Conservation (phyloP, 2,888 invertebrate species). For the Myopa tessellatipennis region DNA sequence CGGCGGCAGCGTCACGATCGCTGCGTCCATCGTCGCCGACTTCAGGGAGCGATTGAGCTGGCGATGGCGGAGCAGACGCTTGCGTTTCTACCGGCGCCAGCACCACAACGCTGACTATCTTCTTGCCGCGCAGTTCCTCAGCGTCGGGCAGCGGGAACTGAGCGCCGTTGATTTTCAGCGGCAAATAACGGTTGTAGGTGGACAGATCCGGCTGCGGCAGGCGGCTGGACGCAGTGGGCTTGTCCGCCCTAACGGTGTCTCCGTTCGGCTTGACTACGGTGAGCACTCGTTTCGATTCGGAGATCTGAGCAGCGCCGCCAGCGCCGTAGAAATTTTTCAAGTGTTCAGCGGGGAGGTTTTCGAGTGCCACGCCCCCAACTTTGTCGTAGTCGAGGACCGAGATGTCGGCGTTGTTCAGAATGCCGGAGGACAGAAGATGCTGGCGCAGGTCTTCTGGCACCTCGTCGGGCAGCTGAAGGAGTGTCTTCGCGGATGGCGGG, state of each 20-base stretch:
- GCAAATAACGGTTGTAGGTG: constrained; percentile 87
- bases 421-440: constrained; percentile 85
- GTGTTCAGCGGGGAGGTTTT: constrained; percentile 86
- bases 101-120: constrained; percentile 86
- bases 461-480: constrained; percentile 81
- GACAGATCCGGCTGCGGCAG: constrained; percentile 73
- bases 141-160: constrained; percentile 87
- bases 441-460: constrained; percentile 88
- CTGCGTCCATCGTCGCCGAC: not conserved
- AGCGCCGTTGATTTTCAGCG: constrained; percentile 85
- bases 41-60: not conserved
- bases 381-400: constrained; percentile 89
- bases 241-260: constrained; percentile 70
- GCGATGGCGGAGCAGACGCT: constrained; percentile 46
- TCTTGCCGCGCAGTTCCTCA: constrained; percentile 79
- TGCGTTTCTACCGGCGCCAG: constrained; percentile 84
- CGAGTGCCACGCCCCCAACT: constrained; percentile 85
- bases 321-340: constrained; percentile 87
- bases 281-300: constrained; percentile 77
- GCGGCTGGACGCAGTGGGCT: constrained; percentile 71
- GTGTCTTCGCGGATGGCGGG: constrained; percentile 57
- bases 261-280: constrained; percentile 76
- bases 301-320: constrained; percentile 81
- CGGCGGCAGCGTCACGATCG: constrained; percentile 61
- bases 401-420: constrained; percentile 87